Evolutionary conservation across 1,140 invertebrate species (phyloP).

Genomic region (Ostrea edulis): DNA sequence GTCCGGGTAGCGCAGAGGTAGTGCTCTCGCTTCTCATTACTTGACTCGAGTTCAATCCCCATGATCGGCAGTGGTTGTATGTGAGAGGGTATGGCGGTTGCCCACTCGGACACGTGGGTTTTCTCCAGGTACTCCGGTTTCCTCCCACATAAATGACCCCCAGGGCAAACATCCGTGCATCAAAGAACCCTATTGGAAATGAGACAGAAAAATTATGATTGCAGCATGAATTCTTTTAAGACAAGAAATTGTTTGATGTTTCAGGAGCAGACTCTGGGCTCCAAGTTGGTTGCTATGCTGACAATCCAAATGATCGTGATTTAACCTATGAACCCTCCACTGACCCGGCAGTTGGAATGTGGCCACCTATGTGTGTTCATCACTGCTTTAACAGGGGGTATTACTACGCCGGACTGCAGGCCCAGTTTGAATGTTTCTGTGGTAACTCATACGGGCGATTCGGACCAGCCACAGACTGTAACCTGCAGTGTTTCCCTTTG

Average conservation of each 20-base stretch:
- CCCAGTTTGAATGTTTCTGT: constrained; percentile 69
- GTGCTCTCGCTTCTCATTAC: too few relatives aligned
- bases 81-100: too few relatives aligned
- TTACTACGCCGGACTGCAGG: constrained; percentile 69
- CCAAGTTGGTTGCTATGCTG: constrained; percentile 67
- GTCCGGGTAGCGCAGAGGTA: too few relatives aligned
- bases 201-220: too few relatives aligned
- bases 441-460: constrained; percentile 70
- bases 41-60: too few relatives aligned
- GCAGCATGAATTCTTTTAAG: neutral
- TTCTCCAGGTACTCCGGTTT: too few relatives aligned
- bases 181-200: too few relatives aligned
- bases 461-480: constrained; percentile 63
- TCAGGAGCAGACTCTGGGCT: constrained; percentile 66
- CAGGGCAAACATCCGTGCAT: too few relatives aligned
- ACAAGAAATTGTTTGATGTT: neutral
- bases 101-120: too few relatives aligned
- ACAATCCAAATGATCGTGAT: constrained; percentile 60
- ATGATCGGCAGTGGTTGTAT: too few relatives aligned
- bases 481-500: constrained; percentile 59
- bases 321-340: constrained; percentile 65
- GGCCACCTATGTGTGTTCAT: constrained; percentile 70
- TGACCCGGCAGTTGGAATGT: constrained; percentile 64
- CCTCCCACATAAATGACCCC: too few relatives aligned
- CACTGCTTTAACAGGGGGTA: constrained; percentile 71